Evolutionary conservation across 2,888 invertebrate species (phyloP), one percentile per base, ranked within the genome.

Genomic region (Perizoma affinitatum): DNA sequence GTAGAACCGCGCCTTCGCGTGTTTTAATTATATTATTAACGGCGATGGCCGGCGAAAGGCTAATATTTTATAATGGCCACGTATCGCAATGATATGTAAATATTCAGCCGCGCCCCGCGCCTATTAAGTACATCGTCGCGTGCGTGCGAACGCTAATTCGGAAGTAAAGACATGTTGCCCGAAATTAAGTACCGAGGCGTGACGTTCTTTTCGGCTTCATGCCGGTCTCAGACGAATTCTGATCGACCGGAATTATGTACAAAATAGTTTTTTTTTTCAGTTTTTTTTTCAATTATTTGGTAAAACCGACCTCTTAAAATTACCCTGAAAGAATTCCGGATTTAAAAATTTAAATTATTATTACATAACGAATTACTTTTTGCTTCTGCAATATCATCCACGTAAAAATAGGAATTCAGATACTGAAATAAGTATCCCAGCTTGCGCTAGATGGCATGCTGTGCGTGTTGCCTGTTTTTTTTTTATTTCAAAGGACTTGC

Each of bases 11-110:
- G 82, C 90, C 90, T 89, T 86, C 77, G 87, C 90, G 88, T 90
- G 90, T 88, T 91, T 90, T 92, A 92, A 92, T 92, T 92, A 91
- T 90, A 89, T 90, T 90, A 91, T 90, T 90, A 91, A 91, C 87
- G 87, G 84, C 83, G 84, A 83, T 83, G 87, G 79, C 77, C 82
- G 83, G 80, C 85, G 81, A 87, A 90, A 88, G 88, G 87, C 83
- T 90, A 88, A 90, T 90, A 89, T 89, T 91, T 91, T 88, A 84
- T 88, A 88, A 91, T 90, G 86, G 88, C 77, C 72, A 81, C 82
- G 86, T 88, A 90, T 88, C 86, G 88, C 92, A 89, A 92, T 90
- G 91, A 91, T 91, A 92, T 92, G 91, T 92, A 91, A 92, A 92
- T 92, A 91, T 87, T 80, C 83, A 60, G 85, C 83, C 90, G 83